Base-by-base conservation (phyloP, 2,113 vertebrate species). In the Regulus satrapa region DNA sequence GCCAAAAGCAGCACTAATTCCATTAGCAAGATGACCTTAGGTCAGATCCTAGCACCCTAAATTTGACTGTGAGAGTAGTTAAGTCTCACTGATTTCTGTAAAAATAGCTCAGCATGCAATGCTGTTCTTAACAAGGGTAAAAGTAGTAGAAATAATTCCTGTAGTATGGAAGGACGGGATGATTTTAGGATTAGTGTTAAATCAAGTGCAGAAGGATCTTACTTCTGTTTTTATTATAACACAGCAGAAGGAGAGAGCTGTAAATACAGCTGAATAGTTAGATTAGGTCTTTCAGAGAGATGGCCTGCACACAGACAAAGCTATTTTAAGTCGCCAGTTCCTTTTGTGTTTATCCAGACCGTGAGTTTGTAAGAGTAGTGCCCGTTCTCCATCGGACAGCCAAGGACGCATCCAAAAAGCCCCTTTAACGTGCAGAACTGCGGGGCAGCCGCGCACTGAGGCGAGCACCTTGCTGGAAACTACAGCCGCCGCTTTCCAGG, bases 151-250 rank as follows among this genome's bases (percentile, higher is more conserved):
- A 91, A 73, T 24, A 41, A 54, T 21, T 66, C 18, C 68, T 78
- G 1, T 2, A 40, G 26, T 38, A 38, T 12, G 43, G 85, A 61
- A 75, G 46, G 68, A 16, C 19, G 32, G 13, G 41, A 54, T 51
- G 29, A 55, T 56, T 92, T 89, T 61, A 25, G 36, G 32, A 58
- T 34, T 45, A 15, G 29, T 78, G 69, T 40, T 82, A 91, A 84
- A 87, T 69, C 76, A 91, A 89, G 62, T n/a, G 54, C 62, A 95
- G 91, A 52, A 81, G n/a, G n/a, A n/a, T n/a, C n/a, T n/a, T n/a
- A n/a, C 73, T 89, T 73, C 81, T 88, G 74, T 2, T 91, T 95
- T 88, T 69, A 41, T 34, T 82, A 18, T 56, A 94, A 88, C 10
- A 56, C 73, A 84, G 77, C 66, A 87, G 64, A 71, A 88, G 41